Evolutionary conservation across 2,888 invertebrate genomes (phyloP).

Genomic region (Phyllotreta striolata): DNA sequence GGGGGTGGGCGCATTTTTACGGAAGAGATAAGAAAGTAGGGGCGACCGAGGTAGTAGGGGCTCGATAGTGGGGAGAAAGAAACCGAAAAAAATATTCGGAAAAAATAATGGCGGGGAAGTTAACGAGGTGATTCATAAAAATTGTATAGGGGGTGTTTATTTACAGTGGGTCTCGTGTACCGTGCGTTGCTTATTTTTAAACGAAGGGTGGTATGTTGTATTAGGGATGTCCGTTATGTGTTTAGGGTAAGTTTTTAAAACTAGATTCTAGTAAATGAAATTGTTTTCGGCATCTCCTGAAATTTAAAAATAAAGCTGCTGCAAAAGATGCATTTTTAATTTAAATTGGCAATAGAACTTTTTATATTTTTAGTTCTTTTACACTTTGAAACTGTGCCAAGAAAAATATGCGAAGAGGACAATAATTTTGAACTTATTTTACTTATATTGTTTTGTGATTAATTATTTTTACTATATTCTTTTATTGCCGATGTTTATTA

Average conservation of each 20-base stretch:
- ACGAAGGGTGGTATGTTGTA: slow-evolving; percentile 31
- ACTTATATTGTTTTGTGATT: not conserved
- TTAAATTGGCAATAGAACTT: slow-evolving; percentile 39
- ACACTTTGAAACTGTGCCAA: slow-evolving; percentile 45
- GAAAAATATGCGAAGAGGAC: slow-evolving; percentile 39
- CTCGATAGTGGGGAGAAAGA: slow-evolving; percentile 40
- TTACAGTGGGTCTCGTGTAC: slow-evolving; percentile 28
- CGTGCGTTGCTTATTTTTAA: slow-evolving; percentile 35
- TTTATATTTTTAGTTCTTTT: slow-evolving; percentile 49
- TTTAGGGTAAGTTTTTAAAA: slow-evolving; percentile 22
- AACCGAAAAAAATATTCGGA: slow-evolving; percentile 39
- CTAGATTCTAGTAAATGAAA: not conserved
- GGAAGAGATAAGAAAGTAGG: slow-evolving; percentile 44
- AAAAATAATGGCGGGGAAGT: slow-evolving; percentile 43
- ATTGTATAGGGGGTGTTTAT: slow-evolving; percentile 26
- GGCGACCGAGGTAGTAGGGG: slow-evolving; percentile 33
- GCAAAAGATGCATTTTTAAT: slow-evolving; percentile 28
- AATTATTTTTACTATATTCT: not conserved
- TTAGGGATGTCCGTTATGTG: slow-evolving; percentile 16
- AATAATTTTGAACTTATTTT: slow-evolving; percentile 15
- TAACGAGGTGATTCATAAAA: slow-evolving; percentile 43
- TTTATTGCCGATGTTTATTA: not conserved
- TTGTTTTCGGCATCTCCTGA: slow-evolving; percentile 4
- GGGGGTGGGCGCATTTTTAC: slow-evolving; percentile 49
- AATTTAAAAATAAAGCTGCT: slow-evolving; percentile 26